Conservation (phyloP, 2,888 invertebrate species). For the Tinea semifulvella region DNA sequence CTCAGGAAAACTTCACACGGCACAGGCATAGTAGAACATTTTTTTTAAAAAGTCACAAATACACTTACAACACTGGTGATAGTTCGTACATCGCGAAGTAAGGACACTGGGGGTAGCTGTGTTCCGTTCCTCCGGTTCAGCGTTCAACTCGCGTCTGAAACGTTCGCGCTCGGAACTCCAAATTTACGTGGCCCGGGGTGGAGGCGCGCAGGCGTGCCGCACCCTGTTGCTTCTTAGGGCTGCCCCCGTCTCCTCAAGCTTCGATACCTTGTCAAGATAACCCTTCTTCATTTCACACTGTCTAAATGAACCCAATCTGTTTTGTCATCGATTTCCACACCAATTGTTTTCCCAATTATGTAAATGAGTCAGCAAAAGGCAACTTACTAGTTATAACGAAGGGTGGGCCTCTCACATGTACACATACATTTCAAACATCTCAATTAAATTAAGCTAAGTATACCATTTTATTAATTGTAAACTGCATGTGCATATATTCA, state of each 20-base stretch:
- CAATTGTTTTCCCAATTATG: no score
- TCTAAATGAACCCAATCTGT: no score
- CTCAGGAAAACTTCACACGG: background rate
- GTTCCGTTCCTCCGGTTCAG: background rate
- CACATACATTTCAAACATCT: no score
- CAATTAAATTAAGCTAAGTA: no score
- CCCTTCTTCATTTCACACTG: no score
- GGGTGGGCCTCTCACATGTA: no score
- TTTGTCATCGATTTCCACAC: no score
- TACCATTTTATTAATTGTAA: no score
- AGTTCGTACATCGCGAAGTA: conserved; percentile 9
- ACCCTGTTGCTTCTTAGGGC: conserved; percentile 61
- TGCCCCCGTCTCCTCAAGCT: conserved; percentile 18
- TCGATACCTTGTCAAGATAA: no score
- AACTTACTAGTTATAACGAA: no score
- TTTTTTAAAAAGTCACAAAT: conserved; percentile 2
- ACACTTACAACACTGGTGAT: conserved; percentile 5
- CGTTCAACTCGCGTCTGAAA: conserved; percentile 1
- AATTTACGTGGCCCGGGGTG: conserved; percentile 31
- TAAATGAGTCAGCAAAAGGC: no score
- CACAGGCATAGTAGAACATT: background rate
- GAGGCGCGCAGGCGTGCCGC: conserved; percentile 61
- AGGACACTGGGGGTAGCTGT: background rate
- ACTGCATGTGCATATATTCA: background rate
- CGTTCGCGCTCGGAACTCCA: background rate